Conservation (phyloP, 2,797 vertebrate species). For the Xenopus petersii region DNA sequence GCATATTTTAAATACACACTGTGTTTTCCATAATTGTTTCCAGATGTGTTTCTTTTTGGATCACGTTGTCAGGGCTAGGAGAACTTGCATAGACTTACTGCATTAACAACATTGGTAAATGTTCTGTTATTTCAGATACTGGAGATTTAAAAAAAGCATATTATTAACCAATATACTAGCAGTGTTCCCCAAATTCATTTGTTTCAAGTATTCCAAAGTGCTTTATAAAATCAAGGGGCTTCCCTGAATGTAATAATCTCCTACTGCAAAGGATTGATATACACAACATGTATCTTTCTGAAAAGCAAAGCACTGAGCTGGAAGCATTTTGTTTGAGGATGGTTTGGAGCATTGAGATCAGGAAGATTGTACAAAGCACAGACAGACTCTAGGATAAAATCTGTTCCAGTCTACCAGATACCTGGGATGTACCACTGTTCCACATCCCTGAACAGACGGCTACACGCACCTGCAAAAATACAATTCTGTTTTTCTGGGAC, state of each 20-base stretch:
- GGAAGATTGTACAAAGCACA: background rate
- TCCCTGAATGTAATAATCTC: too few relatives aligned
- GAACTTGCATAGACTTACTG: background rate
- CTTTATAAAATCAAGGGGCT: too few relatives aligned
- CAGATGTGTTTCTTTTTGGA: slow-evolving; percentile 25
- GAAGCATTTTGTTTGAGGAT: too few relatives aligned
- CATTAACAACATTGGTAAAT: slow-evolving; percentile 6
- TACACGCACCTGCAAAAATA: too few relatives aligned
- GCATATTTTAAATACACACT: background rate
- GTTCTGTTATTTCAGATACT: background rate
- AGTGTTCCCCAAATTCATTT: background rate
- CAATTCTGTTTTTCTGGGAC: too few relatives aligned
- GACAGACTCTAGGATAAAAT: background rate
- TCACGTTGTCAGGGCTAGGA: background rate
- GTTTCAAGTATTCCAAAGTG: too few relatives aligned
- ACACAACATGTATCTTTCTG: too few relatives aligned
- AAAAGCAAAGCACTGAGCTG: too few relatives aligned
- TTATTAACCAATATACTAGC: background rate
- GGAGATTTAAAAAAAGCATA: background rate
- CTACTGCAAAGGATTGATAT: too few relatives aligned
- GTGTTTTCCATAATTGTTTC: slow-evolving; percentile 15
- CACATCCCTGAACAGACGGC: too few relatives aligned
- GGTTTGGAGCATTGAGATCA: too few relatives aligned
- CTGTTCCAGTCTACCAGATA: background rate
- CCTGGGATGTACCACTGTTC: background rate